These are phyloP conservation scores for Anomalospiza imberbis DNA, from an alignment of 2,797 vertebrate genomes.

Conservation along the genomic window DNA sequence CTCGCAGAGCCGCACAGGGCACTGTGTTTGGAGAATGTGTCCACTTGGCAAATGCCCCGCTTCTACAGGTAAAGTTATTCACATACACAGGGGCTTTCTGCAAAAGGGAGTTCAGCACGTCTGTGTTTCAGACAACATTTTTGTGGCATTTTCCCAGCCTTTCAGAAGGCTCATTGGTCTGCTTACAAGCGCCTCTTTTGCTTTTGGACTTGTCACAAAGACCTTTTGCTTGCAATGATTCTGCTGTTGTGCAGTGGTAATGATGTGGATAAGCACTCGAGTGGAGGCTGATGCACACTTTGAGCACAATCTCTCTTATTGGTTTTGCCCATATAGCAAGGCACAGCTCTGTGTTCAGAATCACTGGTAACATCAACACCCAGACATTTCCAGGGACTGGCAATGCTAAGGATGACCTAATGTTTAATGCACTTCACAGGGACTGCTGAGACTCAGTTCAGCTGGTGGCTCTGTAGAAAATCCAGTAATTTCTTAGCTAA, in stretches of 20 bases:
- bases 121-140: background rate
- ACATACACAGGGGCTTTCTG: background rate
- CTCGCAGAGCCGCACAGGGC: background rate
- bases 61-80: background rate
- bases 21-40: accelerated
- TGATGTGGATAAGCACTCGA: background rate
- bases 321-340: background rate
- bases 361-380: background rate
- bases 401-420: background rate
- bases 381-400: background rate
- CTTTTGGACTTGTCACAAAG: background rate
- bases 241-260: background rate
- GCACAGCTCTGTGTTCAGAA: background rate
- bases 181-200: background rate
- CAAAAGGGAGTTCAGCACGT: background rate
- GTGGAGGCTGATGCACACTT: background rate
- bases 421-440: background rate
- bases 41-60: accelerated
- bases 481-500: background rate
- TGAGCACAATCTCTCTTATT: background rate
- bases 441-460: background rate
- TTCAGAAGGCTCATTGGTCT: background rate
- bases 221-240: background rate
- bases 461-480: background rate
- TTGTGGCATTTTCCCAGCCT: background rate